phyloP scores from a whole-genome alignment of 2,113 vertebrate species.

The Bos indicus region DNA sequence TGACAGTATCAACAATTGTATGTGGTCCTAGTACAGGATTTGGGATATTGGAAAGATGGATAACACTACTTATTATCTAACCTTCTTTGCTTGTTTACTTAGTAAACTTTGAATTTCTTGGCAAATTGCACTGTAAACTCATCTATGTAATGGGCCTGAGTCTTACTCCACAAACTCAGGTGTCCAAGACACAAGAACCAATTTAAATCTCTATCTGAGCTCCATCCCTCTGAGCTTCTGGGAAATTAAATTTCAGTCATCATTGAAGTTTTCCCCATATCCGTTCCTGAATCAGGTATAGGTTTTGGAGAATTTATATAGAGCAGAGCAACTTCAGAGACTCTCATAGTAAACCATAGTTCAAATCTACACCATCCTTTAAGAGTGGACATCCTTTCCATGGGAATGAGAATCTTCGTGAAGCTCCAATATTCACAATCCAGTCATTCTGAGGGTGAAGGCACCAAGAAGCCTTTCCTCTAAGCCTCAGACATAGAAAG shows the following conservation, averaged over 20 bases:
- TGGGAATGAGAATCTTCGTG: background rate
- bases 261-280: accelerated
- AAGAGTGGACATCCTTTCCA: background rate
- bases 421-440: background rate
- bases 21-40: background rate
- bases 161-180: background rate
- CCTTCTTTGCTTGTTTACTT: background rate
- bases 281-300: background rate
- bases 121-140: background rate
- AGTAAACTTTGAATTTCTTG: background rate
- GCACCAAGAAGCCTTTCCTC: background rate
- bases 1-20: background rate
- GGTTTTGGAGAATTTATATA: background rate
- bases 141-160: background rate
- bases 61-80: background rate
- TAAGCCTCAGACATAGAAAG: background rate
- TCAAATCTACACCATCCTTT: background rate
- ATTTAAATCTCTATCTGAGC: background rate
- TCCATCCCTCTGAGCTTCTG: background rate
- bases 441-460: background rate
- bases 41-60: background rate
- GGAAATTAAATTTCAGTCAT: background rate
- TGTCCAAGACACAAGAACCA: background rate
- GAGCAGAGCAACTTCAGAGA: background rate
- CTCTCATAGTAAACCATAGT: background rate